Conservation (phyloP, 2,113 vertebrate genomes). For the Vireo altiloquus region DNA sequence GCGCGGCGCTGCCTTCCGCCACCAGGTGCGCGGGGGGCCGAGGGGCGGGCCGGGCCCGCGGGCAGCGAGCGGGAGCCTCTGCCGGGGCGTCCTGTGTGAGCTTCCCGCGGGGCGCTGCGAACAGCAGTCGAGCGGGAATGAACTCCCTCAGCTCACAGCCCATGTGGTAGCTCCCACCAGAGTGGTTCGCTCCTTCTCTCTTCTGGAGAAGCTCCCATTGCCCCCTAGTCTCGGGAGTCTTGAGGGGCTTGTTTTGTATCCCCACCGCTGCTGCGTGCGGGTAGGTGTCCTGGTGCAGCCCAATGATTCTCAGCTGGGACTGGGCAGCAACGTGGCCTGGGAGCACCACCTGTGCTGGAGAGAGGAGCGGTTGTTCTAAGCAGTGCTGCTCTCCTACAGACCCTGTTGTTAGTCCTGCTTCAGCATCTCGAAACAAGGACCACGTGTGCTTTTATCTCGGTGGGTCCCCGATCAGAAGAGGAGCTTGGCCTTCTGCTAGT, state of each 20-base stretch:
- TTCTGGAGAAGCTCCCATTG: accelerated
- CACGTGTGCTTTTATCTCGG: accelerated
- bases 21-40: conserved; percentile 77
- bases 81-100: accelerated
- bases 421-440: accelerated
- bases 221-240: accelerated
- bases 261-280: background rate
- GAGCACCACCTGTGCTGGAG: accelerated
- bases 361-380: background rate
- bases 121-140: accelerated
- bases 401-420: background rate
- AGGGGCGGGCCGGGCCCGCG: background rate
- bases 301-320: accelerated
- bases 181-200: accelerated
- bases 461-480: background rate
- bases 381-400: background rate
- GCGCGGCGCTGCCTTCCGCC: conserved; percentile 78
- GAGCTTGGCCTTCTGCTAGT: background rate
- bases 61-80: background rate
- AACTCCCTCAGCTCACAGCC: accelerated
- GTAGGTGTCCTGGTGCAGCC: background rate
- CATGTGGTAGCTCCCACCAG: accelerated
- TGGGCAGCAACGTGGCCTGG: background rate
- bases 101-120: background rate
- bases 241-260: no score